phyloP scores from a whole-genome alignment of 2,888 invertebrate species.

The Drosophila greeni region DNA sequence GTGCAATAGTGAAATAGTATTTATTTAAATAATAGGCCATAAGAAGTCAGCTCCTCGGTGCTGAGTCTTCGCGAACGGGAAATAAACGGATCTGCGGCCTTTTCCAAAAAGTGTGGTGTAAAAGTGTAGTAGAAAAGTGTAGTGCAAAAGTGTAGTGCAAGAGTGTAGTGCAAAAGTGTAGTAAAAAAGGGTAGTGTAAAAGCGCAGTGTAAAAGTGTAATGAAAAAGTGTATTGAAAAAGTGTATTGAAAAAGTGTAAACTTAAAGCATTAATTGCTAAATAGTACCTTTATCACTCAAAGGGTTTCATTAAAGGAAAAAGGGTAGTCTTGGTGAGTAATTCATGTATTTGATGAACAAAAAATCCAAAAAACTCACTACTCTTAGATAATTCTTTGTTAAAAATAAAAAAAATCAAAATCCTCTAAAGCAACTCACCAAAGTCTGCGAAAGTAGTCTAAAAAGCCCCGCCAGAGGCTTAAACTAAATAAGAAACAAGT shows the following conservation, averaged over 20 bases:
- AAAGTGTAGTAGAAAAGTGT: too few relatives aligned
- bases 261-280: too few relatives aligned
- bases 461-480: slow-evolving; percentile 9
- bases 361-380: slow-evolving; percentile 17
- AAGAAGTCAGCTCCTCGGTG: too few relatives aligned
- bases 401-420: slow-evolving; percentile 46
- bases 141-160: too few relatives aligned
- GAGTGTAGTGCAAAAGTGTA: too few relatives aligned
- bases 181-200: too few relatives aligned
- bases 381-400: slow-evolving; percentile 21
- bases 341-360: neutral
- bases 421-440: neutral
- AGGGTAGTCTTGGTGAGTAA: neutral
- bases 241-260: too few relatives aligned
- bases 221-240: too few relatives aligned
- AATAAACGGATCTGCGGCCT: too few relatives aligned
- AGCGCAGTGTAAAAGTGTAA: too few relatives aligned
- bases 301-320: neutral
- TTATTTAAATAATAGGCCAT: neutral
- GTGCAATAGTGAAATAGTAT: neutral
- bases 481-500: slow-evolving; percentile 13
- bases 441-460: slow-evolving; percentile 1
- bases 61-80: too few relatives aligned
- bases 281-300: slow-evolving; percentile 3
- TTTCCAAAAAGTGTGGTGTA: too few relatives aligned